Conservation (phyloP, 2,113 vertebrate genomes). For the Ceyx cyanopectus region DNA sequence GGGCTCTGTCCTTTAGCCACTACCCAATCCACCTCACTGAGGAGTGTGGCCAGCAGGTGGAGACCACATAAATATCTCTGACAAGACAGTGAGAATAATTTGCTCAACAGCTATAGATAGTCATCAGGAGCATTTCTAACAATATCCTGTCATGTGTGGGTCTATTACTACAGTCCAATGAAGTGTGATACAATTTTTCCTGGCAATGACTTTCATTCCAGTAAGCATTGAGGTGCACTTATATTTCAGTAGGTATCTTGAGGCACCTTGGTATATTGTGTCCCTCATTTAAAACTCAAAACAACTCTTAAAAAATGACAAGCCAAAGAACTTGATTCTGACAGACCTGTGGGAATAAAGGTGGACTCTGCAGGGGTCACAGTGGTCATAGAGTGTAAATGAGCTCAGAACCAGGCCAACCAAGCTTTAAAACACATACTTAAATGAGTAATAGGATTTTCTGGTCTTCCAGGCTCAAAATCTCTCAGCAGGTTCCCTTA, state of each 20-base stretch:
- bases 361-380: background rate
- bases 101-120: slow-evolving; percentile 27
- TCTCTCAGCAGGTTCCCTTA: background rate
- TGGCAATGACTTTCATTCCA: slow-evolving; percentile 16
- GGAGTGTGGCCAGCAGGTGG: background rate
- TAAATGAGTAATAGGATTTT: background rate
- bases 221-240: background rate
- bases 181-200: slow-evolving; percentile 35
- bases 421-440: slow-evolving; percentile 1
- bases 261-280: background rate
- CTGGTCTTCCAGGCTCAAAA: slow-evolving; percentile 18
- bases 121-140: slow-evolving; percentile 29
- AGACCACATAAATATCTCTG: background rate
- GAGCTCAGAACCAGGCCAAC: slow-evolving; percentile 5
- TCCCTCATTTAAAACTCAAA: slow-evolving; percentile 33
- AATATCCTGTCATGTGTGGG: slow-evolving; percentile 21
- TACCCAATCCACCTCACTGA: too few relatives aligned
- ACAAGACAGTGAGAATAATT: slow-evolving; percentile 46
- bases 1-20: too few relatives aligned
- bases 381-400: background rate
- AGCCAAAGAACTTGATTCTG: background rate
- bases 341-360: slow-evolving; percentile 20
- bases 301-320: slow-evolving; percentile 8
- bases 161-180: slow-evolving; percentile 45
- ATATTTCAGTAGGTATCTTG: slow-evolving; percentile 6